phyloP scores from a whole-genome alignment of 2,113 vertebrate genomes.

The Rynchops niger region DNA sequence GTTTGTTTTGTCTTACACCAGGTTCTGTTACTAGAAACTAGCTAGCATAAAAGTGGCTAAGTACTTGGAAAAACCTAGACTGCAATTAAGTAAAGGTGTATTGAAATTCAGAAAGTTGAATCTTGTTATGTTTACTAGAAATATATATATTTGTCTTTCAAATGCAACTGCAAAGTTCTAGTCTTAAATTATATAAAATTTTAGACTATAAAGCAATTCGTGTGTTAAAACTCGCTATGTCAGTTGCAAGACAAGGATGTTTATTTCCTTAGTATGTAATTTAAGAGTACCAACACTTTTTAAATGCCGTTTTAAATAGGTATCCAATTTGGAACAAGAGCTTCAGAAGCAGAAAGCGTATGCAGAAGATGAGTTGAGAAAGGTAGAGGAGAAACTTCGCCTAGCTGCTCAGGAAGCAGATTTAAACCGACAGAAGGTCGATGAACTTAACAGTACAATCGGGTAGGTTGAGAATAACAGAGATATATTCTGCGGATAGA shows the following conservation, averaged over 20 bases:
- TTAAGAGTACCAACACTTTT: not conserved
- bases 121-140: not conserved
- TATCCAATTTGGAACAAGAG: conserved; percentile 86
- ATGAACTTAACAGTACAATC: conserved; percentile 76
- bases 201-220: not conserved
- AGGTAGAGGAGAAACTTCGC: conserved; percentile 71
- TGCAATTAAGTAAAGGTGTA: not conserved
- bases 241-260: not conserved
- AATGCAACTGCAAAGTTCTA: not conserved
- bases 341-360: conserved; percentile 80
- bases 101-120: not conserved
- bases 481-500: not conserved
- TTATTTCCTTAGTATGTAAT: not conserved
- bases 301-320: conserved; percentile 64
- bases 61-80: not conserved
- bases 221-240: not conserved
- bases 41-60: not conserved
- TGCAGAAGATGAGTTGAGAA: conserved; percentile 78
- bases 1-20: not conserved
- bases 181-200: not conserved
- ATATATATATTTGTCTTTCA: not conserved
- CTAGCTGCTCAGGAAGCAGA: conserved; percentile 70
- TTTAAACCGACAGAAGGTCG: conserved; percentile 75
- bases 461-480: conserved; percentile 66
- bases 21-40: not conserved